Evolutionary conservation across 2,113 vertebrate genomes (phyloP).

Genomic region (Gnathonemus echidnorhynchus): DNA sequence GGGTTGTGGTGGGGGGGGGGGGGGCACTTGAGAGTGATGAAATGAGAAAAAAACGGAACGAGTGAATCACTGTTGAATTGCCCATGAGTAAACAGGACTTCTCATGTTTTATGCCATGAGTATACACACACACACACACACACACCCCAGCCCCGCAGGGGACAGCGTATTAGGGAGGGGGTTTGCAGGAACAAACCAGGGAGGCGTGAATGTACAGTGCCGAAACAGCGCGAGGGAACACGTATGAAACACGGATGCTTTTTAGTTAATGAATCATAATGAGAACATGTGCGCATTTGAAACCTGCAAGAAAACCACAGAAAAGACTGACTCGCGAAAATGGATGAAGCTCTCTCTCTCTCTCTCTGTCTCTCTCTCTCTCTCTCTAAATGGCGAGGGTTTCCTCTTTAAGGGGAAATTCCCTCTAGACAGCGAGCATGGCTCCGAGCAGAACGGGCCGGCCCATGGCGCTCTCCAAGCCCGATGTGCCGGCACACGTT

Average conservation of each 20-base stretch:
- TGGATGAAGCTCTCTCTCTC: too few relatives aligned
- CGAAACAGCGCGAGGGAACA: neutral
- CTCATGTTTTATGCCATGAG: neutral
- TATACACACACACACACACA: neutral
- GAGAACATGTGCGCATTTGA: neutral
- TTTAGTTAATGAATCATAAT: neutral
- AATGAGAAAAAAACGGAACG: neutral
- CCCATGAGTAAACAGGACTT: neutral
- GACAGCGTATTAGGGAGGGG: neutral
- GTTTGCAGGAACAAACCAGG: neutral
- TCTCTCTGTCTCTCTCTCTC: neutral
- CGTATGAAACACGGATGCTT: neutral
- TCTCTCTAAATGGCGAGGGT: neutral
- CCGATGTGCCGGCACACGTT: slow-evolving; percentile 36
- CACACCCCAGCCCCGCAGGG: neutral
- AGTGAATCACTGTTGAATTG: neutral
- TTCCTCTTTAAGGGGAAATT: slow-evolving; percentile 11
- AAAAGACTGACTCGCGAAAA: neutral
- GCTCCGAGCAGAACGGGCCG: slow-evolving; percentile 37
- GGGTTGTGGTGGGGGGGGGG: neutral
- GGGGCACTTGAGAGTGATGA: neutral
- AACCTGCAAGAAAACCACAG: neutral
- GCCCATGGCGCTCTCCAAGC: slow-evolving; percentile 23
- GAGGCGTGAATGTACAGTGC: neutral
- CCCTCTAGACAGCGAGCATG: neutral